phyloP scores from a whole-genome alignment of 2,888 invertebrate species.

The Cerceris rybyensis region DNA sequence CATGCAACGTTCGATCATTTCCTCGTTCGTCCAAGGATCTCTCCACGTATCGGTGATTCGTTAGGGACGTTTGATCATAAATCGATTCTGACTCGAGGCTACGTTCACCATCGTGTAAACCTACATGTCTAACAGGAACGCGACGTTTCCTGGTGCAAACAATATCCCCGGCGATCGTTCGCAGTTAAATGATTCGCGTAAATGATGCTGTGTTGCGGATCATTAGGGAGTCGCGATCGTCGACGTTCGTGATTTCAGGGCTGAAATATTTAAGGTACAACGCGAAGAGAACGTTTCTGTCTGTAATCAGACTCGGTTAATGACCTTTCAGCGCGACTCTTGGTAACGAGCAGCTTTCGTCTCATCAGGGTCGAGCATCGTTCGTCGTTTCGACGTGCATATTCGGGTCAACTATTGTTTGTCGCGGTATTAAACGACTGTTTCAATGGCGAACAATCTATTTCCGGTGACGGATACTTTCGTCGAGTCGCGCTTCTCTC shows the following conservation, averaged over 20 bases:
- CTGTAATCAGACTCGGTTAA: constrained; percentile 48
- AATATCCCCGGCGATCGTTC: constrained; percentile 40
- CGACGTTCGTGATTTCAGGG: not conserved
- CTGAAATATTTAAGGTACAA: constrained; percentile 34
- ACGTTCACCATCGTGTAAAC: constrained; percentile 12
- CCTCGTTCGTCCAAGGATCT: not conserved
- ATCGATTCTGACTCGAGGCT: constrained; percentile 24
- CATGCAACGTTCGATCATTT: not conserved
- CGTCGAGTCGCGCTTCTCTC: constrained; percentile 28
- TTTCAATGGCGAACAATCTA: constrained; percentile 65
- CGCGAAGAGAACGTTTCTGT: constrained; percentile 10
- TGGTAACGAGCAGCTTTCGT: constrained; percentile 55
- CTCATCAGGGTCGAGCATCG: constrained; percentile 58
- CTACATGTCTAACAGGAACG: constrained; percentile 15
- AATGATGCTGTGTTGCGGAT: constrained; percentile 18
- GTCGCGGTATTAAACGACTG: constrained; percentile 66
- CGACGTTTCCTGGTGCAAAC: constrained; percentile 41
- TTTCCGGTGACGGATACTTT: constrained; percentile 67
- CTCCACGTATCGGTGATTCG: constrained; percentile 13
- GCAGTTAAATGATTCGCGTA: constrained; percentile 30
- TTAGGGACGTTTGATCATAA: constrained; percentile 28
- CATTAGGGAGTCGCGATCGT: constrained; percentile 17
- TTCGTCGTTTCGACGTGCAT: constrained; percentile 57
- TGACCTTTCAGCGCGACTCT: constrained; percentile 53
- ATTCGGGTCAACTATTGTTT: constrained; percentile 73